Evolutionary conservation across 2,888 invertebrate genomes (phyloP).

Genomic region (Endomychus coccineus): DNA sequence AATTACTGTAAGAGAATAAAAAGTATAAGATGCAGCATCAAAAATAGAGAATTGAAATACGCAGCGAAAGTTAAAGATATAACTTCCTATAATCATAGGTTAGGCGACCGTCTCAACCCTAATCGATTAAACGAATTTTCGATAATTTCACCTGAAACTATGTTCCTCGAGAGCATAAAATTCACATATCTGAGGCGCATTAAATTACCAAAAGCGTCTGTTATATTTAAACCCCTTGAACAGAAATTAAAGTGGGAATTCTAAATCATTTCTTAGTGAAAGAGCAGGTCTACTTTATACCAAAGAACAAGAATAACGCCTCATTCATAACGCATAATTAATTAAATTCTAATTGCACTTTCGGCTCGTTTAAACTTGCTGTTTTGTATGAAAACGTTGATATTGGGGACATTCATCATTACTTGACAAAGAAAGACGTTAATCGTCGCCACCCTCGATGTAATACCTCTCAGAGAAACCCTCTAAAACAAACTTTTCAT

Average conservation of each 20-base stretch:
- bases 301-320: slow-evolving; percentile 31
- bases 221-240: no score
- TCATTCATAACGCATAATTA: slow-evolving; percentile 45
- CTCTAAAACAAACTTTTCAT: slow-evolving; percentile 16
- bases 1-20: no score
- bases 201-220: no score
- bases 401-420: slow-evolving; percentile 45
- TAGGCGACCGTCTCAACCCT: no score
- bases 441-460: slow-evolving; percentile 29
- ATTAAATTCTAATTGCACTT: slow-evolving; percentile 46
- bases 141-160: no score
- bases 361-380: slow-evolving; percentile 39
- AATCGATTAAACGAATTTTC: no score
- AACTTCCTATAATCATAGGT: no score
- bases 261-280: slow-evolving; percentile 16
- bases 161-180: no score
- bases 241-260: slow-evolving; percentile 30
- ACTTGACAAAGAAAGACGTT: slow-evolving; percentile 43
- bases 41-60: no score
- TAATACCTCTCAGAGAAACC: slow-evolving; percentile 10
- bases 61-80: no score
- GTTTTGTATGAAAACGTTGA: slow-evolving; percentile 38
- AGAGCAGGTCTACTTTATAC: slow-evolving; percentile 15
- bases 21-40: no score
- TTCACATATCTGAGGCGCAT: no score